Percentiles rank a stretch among this genome's conserved stretches.
Conservation (phyloP, 2,113 vertebrate species). For the Aspiorhynchus laticeps region DNA sequence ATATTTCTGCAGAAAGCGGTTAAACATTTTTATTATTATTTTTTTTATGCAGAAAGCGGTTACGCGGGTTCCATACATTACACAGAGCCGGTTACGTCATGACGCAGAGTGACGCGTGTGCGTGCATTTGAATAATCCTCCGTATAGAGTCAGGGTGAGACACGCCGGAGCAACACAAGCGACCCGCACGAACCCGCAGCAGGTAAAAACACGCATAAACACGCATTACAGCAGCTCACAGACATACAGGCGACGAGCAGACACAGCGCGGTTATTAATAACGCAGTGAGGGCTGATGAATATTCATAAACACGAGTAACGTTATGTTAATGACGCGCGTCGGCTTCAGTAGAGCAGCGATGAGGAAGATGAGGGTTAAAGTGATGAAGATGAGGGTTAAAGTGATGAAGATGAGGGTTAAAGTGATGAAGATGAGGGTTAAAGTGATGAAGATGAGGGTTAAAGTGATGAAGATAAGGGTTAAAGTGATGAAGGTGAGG, state of each 20-base stretch:
- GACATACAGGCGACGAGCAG: too few relatives aligned
- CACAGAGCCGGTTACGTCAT: slow-evolving; percentile 2
- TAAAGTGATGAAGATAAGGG: not conserved
- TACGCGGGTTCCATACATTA: too few relatives aligned
- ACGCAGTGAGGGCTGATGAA: not conserved
- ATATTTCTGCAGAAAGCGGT: not conserved
- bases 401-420: too few relatives aligned
- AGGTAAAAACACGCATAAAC: slow-evolving; percentile 2
- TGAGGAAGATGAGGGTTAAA: too few relatives aligned
- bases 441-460: too few relatives aligned
- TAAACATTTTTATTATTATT: not conserved
- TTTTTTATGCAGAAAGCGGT: not conserved
- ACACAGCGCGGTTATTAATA: not conserved
- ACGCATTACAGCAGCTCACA: not conserved
- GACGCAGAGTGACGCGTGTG: slow-evolving; percentile 6
- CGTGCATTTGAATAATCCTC: slow-evolving; percentile 15
- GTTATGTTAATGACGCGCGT: not conserved
- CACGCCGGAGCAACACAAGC: not conserved
- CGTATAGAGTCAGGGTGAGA: not conserved
- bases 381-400: not conserved
- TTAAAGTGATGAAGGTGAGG: too few relatives aligned
- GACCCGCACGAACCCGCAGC: slow-evolving; percentile 19
- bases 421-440: too few relatives aligned
- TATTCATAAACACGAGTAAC: not conserved
- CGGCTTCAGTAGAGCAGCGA: not conserved